These are phyloP conservation scores for Cichladusa arquata DNA, from an alignment of 2,113 vertebrate genomes.

Conservation along the genomic window DNA sequence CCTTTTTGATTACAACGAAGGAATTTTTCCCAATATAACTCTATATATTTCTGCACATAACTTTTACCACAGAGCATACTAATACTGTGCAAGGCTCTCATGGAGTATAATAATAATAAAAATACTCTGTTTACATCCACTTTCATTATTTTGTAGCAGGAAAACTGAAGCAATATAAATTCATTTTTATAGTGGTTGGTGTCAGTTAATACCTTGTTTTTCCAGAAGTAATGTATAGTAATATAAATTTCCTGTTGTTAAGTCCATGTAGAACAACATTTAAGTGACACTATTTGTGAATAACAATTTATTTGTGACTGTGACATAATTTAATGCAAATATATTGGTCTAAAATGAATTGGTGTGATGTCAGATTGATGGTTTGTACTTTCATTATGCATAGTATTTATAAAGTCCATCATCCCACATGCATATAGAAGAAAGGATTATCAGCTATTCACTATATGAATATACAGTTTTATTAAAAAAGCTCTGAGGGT, in stretches of 20 bases:
- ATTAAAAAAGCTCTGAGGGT: conserved; percentile 52
- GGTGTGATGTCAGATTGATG: conserved; percentile 19
- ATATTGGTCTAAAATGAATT: neutral
- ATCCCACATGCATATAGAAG: neutral
- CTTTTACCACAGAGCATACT: neutral
- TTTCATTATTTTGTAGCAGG: conserved; percentile 27
- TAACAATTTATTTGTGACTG: conserved; percentile 2
- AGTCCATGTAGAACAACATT: neutral
- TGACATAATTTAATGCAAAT: conserved; percentile 18
- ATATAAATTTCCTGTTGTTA: neutral
- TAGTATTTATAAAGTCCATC: conserved; percentile 46
- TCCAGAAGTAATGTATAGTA: neutral
- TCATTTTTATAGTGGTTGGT: conserved; percentile 24
- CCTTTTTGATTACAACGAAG: neutral
- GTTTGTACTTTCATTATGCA: conserved; percentile 40
- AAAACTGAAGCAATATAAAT: conserved; percentile 41
- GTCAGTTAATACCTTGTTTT: conserved; percentile 32
- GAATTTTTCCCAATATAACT: neutral
- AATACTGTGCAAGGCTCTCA: neutral
- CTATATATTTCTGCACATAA: neutral
- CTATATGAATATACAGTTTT: conserved; percentile 32
- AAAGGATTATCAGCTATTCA: conserved; percentile 65
- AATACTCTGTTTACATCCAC: conserved; percentile 7
- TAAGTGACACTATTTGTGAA: neutral
- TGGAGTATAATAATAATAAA: neutral